Percentiles rank a stretch among this genome's conserved stretches.
phyloP scores from a whole-genome alignment of 2,888 invertebrate genomes.

The Tiphia femorata region DNA sequence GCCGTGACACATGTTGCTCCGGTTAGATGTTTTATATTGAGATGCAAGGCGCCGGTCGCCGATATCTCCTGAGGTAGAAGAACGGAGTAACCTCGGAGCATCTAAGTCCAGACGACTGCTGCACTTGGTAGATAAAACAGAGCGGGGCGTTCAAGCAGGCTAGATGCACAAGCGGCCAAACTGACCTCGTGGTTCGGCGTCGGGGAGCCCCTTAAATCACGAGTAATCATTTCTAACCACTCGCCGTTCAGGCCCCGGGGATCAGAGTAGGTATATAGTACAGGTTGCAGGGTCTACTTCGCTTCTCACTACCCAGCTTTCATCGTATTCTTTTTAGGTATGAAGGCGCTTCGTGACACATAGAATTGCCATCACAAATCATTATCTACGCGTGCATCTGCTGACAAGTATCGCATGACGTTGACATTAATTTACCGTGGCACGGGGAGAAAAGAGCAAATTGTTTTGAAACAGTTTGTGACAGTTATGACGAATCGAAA shows the following conservation, averaged over 20 bases:
- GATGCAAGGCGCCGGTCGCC: conserved; percentile 20
- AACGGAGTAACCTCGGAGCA: conserved; percentile 20
- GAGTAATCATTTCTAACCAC: conserved; percentile 49
- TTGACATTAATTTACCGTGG: too few species aligned
- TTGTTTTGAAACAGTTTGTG: too few species aligned
- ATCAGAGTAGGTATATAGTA: too few species aligned
- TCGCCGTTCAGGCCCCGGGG: conserved; percentile 28
- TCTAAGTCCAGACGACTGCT: conserved; percentile 52
- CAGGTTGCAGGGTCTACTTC: too few species aligned
- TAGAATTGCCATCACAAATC: too few species aligned
- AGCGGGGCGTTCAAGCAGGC: conserved; percentile 33
- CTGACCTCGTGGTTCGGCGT: conserved; percentile 38
- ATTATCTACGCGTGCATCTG: too few species aligned
- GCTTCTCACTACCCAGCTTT: neutral
- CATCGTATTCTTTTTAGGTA: neutral
- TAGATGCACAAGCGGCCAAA: conserved; percentile 52
- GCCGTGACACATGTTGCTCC: neutral
- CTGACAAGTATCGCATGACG: too few species aligned
- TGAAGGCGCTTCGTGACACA: too few species aligned
- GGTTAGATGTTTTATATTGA: conserved; percentile 20
- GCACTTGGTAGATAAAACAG: conserved; percentile 61
- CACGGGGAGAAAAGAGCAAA: too few species aligned
- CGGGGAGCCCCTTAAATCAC: conserved; percentile 48
- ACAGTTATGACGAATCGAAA: too few species aligned
- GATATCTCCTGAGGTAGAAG: conserved; percentile 11